Evolutionary conservation across 2,888 invertebrate genomes (phyloP).

Genomic region (Phania funesta): DNA sequence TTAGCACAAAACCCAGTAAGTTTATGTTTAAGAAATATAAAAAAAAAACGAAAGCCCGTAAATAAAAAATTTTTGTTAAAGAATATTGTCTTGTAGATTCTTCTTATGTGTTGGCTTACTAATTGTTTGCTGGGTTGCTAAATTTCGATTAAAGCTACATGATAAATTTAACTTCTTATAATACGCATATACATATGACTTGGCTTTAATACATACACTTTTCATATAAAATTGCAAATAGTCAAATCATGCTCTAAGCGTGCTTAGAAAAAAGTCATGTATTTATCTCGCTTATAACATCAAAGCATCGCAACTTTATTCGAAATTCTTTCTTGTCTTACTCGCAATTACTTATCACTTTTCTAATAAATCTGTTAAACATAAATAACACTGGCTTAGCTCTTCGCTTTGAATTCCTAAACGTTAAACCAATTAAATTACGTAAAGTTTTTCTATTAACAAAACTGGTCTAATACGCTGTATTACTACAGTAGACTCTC

Average conservation of each 20-base stretch:
- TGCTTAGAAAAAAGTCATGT: neutral
- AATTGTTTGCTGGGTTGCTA: conserved; percentile 11
- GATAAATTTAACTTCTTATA: conserved; percentile 26
- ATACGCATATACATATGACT: no score
- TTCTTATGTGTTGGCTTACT: neutral
- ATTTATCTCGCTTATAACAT: conserved; percentile 10
- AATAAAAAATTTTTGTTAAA: neutral
- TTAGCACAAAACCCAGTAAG: conserved; percentile 9
- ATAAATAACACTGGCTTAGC: neutral
- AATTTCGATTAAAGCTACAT: conserved; percentile 14
- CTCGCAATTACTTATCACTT: neutral
- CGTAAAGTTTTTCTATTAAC: neutral
- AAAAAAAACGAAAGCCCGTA: neutral
- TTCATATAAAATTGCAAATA: conserved; percentile 25
- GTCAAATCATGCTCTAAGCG: conserved; percentile 26
- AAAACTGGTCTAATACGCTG: no score
- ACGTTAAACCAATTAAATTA: neutral
- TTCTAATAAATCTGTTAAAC: neutral
- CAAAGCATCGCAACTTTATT: conserved; percentile 22
- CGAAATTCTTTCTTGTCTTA: neutral
- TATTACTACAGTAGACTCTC: no score
- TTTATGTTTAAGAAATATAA: neutral
- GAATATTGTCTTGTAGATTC: neutral
- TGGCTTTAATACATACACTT: conserved; percentile 9
- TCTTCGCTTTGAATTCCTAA: neutral